Base-by-base conservation (phyloP, 1,140 invertebrate species). In the Drosophila sturtevanti region DNA sequence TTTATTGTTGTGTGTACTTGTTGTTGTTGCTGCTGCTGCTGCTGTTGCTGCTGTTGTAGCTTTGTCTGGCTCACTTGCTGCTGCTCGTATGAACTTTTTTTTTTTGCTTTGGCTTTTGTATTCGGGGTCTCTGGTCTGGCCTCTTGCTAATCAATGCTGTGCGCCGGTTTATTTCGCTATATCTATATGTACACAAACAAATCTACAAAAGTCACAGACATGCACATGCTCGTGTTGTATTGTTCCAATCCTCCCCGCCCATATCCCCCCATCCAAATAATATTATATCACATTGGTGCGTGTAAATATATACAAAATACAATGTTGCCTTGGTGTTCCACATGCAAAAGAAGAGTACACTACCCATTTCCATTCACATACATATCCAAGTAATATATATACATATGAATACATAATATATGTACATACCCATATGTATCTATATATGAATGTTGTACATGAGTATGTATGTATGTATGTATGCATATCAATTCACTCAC, bases 101-200 rank as follows among this genome's bases (percentile, higher is more conserved):
- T 86, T 66, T 77, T 84, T 64, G 79, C 79, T 79, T 85, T 85
- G 77, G 73, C 76, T 79, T 77, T 72, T 22, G 82, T 51, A 56
- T 62, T 63, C 63, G 58, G 31, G 21, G 41, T 31, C 62, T 63
- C 21, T 54, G 82, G 41, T 48, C 41, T 48, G 41, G 41, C 41
- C 41, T 48, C 78, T 51, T 84, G 77, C 84, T 89, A 89, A 89
- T 89, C 85, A 89, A 84, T 89, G 85, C 84, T 89, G 84, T 72
- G 80, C 84, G 84, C 84, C 84, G 86, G 84, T 68, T 89, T 76
- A 61, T 89, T 89, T 89, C 67, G 85, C 84, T 89, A 89, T 89
- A 89, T 89, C 84, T 89, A 89, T 89, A 89, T 89, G 84, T 89
- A 89, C 85, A 89, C 84, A 89, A 89, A 89, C 84, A 89, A 89